These are phyloP conservation scores for Siniperca obscura DNA, from an alignment of 2,797 vertebrate genomes.

Conservation along the genomic window DNA sequence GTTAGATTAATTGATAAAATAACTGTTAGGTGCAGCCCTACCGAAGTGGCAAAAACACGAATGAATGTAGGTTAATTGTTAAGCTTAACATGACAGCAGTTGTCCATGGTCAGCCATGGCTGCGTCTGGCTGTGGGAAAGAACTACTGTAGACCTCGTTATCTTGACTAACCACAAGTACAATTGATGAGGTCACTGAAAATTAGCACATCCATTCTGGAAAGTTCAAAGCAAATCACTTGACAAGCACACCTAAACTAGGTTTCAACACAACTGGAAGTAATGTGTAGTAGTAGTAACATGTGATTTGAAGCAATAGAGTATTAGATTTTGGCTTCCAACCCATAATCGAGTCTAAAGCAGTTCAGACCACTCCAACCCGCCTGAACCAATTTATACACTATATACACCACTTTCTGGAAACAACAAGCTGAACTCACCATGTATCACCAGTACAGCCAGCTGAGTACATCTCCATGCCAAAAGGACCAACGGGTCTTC, in stretches of 20 bases:
- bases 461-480: slow-evolving; percentile 95
- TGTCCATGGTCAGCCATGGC: not conserved
- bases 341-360: not conserved
- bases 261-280: not conserved
- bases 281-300: not conserved
- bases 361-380: not conserved
- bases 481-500: slow-evolving; percentile 97
- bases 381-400: not conserved
- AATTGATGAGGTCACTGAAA: not conserved
- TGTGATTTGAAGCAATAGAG: not conserved
- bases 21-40: no score
- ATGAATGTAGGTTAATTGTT: not conserved
- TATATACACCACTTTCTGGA: not conserved
- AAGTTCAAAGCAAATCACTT: not conserved
- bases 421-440: slow-evolving; percentile 83
- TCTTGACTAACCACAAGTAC: not conserved
- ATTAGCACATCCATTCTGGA: no score
- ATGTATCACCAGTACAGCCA: slow-evolving; percentile 94
- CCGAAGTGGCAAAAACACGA: no score
- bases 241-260: not conserved
- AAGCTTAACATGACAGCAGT: not conserved
- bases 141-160: not conserved
- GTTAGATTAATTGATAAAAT: no score
- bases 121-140: not conserved
- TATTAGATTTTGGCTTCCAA: not conserved